phyloP scores from a whole-genome alignment of 2,888 invertebrate species.

The Nysson spinosus region DNA sequence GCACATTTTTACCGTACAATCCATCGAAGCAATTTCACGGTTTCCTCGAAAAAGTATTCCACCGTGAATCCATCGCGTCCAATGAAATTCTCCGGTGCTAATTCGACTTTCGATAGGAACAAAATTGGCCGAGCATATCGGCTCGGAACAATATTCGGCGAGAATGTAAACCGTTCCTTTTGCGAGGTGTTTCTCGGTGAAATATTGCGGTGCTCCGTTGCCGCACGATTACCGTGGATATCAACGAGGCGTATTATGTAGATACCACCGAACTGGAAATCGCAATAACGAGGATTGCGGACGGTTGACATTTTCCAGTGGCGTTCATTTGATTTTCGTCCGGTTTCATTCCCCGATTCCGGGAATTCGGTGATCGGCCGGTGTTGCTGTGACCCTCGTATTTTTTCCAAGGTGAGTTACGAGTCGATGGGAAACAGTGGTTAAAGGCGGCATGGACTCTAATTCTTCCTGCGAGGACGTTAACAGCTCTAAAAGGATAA shows the following conservation, averaged over 20 bases:
- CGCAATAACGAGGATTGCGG: slow-evolving; percentile 48
- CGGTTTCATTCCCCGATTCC: not conserved
- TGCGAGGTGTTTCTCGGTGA: slow-evolving; percentile 36
- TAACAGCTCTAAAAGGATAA: slow-evolving; percentile 66
- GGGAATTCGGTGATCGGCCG: slow-evolving; percentile 4
- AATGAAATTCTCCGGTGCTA: slow-evolving; percentile 39
- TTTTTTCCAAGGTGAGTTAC: slow-evolving; percentile 52
- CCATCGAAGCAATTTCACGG: slow-evolving; percentile 1
- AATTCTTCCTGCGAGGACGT: slow-evolving; percentile 66
- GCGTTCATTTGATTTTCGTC: not conserved
- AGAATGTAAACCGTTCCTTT: slow-evolving; percentile 24
- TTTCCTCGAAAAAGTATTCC: slow-evolving; percentile 46
- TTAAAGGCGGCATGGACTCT: slow-evolving; percentile 55
- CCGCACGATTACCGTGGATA: slow-evolving; percentile 30
- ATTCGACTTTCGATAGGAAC: slow-evolving; percentile 44
- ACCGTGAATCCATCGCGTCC: slow-evolving; percentile 36
- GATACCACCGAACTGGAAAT: slow-evolving; percentile 53
- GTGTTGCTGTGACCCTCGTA: slow-evolving; percentile 43
- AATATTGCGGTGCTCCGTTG: slow-evolving; percentile 46
- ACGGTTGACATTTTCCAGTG: slow-evolving; percentile 35
- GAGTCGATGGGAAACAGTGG: slow-evolving; percentile 46
- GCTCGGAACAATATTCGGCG: slow-evolving; percentile 32
- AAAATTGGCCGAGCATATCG: slow-evolving; percentile 34
- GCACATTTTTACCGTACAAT: no score
- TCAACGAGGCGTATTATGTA: slow-evolving; percentile 47